Conservation (phyloP, 2,113 vertebrate species). For the Lophura nycthemera region DNA sequence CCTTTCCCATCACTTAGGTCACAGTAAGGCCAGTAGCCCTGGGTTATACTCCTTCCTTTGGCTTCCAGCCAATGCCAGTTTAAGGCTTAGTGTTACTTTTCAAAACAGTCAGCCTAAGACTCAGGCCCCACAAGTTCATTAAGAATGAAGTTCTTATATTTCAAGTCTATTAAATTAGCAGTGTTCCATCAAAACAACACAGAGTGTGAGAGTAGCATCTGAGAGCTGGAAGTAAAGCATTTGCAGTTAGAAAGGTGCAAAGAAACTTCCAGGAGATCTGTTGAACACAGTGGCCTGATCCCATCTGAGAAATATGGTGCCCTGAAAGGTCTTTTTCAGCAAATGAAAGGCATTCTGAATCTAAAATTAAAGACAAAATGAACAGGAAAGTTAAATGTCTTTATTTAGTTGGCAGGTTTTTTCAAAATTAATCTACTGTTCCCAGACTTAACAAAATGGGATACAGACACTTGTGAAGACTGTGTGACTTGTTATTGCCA, state of each 20-base stretch:
- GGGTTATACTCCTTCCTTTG: not conserved
- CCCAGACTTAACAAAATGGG: not conserved
- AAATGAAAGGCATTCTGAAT: not conserved
- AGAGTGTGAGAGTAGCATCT: not conserved
- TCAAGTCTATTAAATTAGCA: not conserved
- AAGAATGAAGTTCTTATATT: not conserved
- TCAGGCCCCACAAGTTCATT: not conserved
- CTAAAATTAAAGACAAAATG: not conserved
- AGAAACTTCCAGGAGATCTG: not conserved
- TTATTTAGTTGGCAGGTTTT: not conserved
- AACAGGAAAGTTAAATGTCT: not conserved
- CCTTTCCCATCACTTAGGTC: not conserved
- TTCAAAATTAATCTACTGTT: not conserved
- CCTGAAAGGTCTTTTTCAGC: not conserved
- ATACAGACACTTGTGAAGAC: not conserved
- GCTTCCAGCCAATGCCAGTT: not conserved
- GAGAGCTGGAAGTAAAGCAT: not conserved
- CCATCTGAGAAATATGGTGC: not conserved
- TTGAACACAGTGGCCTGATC: not conserved
- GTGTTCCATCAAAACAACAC: not conserved
- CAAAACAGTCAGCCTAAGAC: not conserved
- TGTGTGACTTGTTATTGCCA: not conserved
- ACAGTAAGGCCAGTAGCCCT: not conserved
- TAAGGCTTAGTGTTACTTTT: not conserved
- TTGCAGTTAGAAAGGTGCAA: not conserved